Percentiles rank a stretch among this genome's conserved stretches.
These are phyloP conservation scores for Tetragonula carbonaria DNA, from an alignment of 2,888 invertebrate species.

Conservation along the genomic window DNA sequence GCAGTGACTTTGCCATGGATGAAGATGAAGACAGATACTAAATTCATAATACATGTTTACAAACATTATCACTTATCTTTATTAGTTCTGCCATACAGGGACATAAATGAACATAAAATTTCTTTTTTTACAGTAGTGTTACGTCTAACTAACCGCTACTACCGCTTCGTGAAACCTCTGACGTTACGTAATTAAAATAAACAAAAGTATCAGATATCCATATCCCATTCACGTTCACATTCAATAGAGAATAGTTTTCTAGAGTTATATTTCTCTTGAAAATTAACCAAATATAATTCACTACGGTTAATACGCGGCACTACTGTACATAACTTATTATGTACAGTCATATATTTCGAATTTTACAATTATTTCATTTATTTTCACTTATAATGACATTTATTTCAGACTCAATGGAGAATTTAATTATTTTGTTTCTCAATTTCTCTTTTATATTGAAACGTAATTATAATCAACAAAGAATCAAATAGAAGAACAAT, in stretches of 20 bases:
- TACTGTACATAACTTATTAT: slow-evolving; percentile 37
- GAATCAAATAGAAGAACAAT: slow-evolving; percentile 42
- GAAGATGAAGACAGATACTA: slow-evolving; percentile 86
- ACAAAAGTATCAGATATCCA: background rate
- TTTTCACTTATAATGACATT: slow-evolving; percentile 37
- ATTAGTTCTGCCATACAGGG: slow-evolving; percentile 51
- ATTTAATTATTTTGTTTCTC: slow-evolving; percentile 16
- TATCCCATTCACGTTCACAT: background rate
- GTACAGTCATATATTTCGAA: slow-evolving; percentile 40
- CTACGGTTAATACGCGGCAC: background rate
- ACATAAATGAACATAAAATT: slow-evolving; percentile 45
- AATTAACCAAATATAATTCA: background rate
- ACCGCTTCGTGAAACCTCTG: background rate
- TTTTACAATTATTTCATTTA: slow-evolving; percentile 36
- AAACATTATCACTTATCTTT: slow-evolving; percentile 46
- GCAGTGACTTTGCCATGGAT: slow-evolving; percentile 93
- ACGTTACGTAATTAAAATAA: background rate
- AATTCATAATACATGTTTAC: slow-evolving; percentile 51
- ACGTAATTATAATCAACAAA: slow-evolving; percentile 29
- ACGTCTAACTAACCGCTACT: background rate
- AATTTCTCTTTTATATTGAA: slow-evolving; percentile 1
- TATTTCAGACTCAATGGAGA: slow-evolving; percentile 29
- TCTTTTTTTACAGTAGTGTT: slow-evolving; percentile 20
- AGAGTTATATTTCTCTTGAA: background rate
- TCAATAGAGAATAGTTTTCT: background rate